phyloP scores from a whole-genome alignment of 2,888 invertebrate species.

The Cryptocheilus praepositus region DNA sequence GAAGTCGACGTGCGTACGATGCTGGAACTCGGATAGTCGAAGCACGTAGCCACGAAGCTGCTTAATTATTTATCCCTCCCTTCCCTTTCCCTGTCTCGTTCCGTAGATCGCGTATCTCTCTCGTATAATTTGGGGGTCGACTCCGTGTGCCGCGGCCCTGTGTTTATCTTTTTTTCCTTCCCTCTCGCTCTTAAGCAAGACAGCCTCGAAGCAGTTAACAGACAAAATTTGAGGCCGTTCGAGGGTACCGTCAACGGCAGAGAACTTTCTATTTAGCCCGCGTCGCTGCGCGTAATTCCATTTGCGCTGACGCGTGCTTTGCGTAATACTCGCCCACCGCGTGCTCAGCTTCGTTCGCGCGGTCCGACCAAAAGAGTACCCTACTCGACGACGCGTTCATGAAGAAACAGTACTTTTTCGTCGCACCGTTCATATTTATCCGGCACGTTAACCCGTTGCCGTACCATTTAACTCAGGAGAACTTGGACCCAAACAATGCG shows the following conservation, averaged over 20 bases:
- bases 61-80: slow-evolving; percentile 66
- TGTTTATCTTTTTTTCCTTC: too few species aligned
- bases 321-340: not conserved
- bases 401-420: too few species aligned
- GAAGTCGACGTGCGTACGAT: slow-evolving; percentile 26
- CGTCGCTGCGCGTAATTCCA: too few species aligned
- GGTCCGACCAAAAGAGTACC: too few species aligned
- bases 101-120: slow-evolving; percentile 42
- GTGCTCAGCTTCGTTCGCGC: too few species aligned
- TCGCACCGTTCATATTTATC: not conserved
- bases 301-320: not conserved
- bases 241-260: too few species aligned
- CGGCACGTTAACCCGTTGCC: not conserved
- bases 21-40: slow-evolving; percentile 41
- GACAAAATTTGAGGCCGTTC: too few species aligned
- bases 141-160: slow-evolving; percentile 20
- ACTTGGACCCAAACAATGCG: too few species aligned
- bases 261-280: too few species aligned
- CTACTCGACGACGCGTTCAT: too few species aligned
- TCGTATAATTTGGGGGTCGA: slow-evolving; percentile 53
- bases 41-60: slow-evolving; percentile 57
- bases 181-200: too few species aligned
- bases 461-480: too few species aligned
- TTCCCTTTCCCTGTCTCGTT: slow-evolving; percentile 11
- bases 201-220: not conserved